Conservation (phyloP, 2,888 invertebrate species). For the Blomia tropicalis region DNA sequence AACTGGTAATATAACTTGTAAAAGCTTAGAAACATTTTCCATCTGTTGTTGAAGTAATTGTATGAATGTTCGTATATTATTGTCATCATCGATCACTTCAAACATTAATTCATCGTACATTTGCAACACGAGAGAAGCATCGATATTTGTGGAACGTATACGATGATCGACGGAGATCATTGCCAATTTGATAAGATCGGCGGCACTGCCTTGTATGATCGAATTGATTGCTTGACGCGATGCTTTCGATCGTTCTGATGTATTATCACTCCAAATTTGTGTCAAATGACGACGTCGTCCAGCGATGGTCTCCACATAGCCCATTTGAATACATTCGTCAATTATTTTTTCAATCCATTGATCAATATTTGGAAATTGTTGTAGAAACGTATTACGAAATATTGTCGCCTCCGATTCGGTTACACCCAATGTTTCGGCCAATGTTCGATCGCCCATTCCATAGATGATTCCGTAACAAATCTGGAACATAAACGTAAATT, state of each 20-base stretch:
- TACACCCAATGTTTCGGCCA: constrained; percentile 62
- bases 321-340: constrained; percentile 49
- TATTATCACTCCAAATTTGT: constrained; percentile 49
- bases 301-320: constrained; percentile 66
- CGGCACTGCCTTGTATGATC: constrained; percentile 86
- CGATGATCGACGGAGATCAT: constrained; percentile 58
- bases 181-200: constrained; percentile 81
- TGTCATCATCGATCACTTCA: constrained; percentile 49
- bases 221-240: constrained; percentile 94
- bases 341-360: constrained; percentile 46
- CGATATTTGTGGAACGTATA: constrained; percentile 34
- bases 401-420: constrained; percentile 57
- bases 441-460: constrained; percentile 72
- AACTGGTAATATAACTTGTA: constrained; percentile 68
- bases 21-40: constrained; percentile 52
- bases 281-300: constrained; percentile 62
- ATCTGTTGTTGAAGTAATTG: constrained; percentile 49
- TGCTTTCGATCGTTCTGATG: constrained; percentile 53
- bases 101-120: constrained; percentile 91
- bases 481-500: constrained; percentile 38
- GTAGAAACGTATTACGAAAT: constrained; percentile 48
- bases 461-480: constrained; percentile 93
- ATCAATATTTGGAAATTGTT: constrained; percentile 58
- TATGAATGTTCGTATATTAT: constrained; percentile 44
- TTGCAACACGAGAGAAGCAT: constrained; percentile 60